Conservation (phyloP, 1,140 invertebrate genomes). For the Pseudachorutes palmiensis region DNA sequence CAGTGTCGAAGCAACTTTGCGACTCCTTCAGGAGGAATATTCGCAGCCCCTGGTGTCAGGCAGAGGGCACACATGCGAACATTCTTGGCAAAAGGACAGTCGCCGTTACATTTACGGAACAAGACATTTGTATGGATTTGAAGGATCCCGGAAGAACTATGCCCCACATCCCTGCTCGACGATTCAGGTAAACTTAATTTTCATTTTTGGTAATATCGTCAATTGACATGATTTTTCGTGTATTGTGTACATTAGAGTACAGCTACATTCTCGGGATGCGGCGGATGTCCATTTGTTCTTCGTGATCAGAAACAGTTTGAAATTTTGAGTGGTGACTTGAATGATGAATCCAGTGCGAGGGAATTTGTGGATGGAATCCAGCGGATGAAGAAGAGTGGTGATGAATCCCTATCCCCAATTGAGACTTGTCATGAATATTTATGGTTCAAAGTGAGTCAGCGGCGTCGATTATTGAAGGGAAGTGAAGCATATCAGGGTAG, state of each 20-base stretch:
- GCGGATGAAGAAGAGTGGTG: not conserved
- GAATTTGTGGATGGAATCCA: not conserved
- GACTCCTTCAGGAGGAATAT: conserved; percentile 61
- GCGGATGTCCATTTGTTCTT: conserved; percentile 16
- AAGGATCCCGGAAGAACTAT: conserved; percentile 57
- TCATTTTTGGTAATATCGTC: not conserved
- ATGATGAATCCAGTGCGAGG: not conserved
- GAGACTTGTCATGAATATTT: conserved; percentile 16
- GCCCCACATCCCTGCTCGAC: conserved; percentile 48
- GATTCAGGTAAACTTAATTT: conserved; percentile 46
- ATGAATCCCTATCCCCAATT: too few species aligned
- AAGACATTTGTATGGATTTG: conserved; percentile 61
- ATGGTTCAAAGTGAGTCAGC: not conserved
- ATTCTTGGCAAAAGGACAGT: conserved; percentile 56
- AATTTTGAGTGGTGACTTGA: not conserved
- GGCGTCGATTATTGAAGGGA: too few species aligned
- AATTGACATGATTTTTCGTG: not conserved
- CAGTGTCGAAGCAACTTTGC: conserved; percentile 53
- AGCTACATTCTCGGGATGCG: not conserved
- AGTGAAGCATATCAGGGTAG: too few species aligned
- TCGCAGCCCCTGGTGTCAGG: conserved; percentile 45
- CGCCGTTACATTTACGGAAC: conserved; percentile 60
- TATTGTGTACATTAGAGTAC: conserved; percentile 7
- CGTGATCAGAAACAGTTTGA: conserved; percentile 6
- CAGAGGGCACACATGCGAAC: conserved; percentile 45